phyloP scores from a whole-genome alignment of 2,797 vertebrate species.

The Enteromius viviparus region DNA sequence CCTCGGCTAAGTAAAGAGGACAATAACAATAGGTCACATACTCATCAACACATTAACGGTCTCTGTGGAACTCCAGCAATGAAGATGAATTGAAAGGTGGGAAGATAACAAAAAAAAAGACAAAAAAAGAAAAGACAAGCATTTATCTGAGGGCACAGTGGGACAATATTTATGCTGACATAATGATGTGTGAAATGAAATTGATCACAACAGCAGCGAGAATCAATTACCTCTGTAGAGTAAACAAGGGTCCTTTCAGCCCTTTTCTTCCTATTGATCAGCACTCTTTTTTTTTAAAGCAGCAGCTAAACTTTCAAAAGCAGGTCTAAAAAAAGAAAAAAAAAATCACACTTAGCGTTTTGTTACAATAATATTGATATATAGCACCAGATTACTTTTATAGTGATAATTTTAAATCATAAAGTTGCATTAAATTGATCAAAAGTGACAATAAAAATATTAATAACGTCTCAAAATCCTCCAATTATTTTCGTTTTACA shows the following conservation, averaged over 20 bases:
- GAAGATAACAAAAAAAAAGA: slow-evolving; percentile 23
- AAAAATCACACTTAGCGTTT: too few species aligned
- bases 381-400: background rate
- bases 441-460: background rate
- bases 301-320: background rate
- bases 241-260: slow-evolving; percentile 36
- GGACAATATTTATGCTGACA: slow-evolving; percentile 48
- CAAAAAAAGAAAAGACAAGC: slow-evolving; percentile 1
- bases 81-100: slow-evolving; percentile 17
- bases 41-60: slow-evolving; percentile 16
- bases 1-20: slow-evolving; percentile 18
- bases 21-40: slow-evolving; percentile 29
- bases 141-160: slow-evolving; percentile 45
- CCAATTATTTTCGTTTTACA: background rate
- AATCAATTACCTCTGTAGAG: slow-evolving; percentile 68
- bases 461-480: too few species aligned
- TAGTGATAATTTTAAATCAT: background rate
- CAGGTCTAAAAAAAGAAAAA: background rate
- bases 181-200: slow-evolving; percentile 73
- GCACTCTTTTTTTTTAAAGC: background rate
- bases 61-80: background rate
- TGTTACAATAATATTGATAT: background rate
- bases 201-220: slow-evolving; percentile 67
- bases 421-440: background rate
- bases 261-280: slow-evolving; percentile 41